phyloP scores from a whole-genome alignment of 2,888 invertebrate genomes.

The Anaspis maculata region DNA sequence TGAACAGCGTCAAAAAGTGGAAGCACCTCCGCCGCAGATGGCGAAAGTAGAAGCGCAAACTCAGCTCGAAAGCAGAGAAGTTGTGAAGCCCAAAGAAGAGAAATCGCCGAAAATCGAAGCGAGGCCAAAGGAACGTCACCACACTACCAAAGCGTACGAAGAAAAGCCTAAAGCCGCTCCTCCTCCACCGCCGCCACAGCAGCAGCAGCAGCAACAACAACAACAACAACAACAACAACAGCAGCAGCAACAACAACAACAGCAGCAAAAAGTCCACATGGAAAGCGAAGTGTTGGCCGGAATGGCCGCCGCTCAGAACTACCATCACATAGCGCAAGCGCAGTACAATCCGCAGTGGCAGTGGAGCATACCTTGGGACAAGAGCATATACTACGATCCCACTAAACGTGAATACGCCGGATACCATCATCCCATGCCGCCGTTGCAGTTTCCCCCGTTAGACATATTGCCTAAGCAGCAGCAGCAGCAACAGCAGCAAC shows the following conservation, averaged over 20 bases:
- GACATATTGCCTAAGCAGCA: constrained; percentile 35
- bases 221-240: constrained; percentile 23
- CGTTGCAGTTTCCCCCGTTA: constrained; percentile 33
- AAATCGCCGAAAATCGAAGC: constrained; percentile 6
- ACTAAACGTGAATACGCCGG: constrained; percentile 36
- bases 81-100: constrained; percentile 6
- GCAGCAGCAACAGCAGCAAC: constrained; percentile 14
- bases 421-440: constrained; percentile 32
- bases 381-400: constrained; percentile 50
- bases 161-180: too few relatives aligned
- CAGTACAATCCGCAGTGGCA: constrained; percentile 61
- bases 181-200: too few relatives aligned
- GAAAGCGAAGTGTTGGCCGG: too few relatives aligned
- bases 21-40: too few relatives aligned
- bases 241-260: constrained; percentile 12
- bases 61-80: too few relatives aligned
- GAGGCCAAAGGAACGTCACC: too few relatives aligned
- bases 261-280: too few relatives aligned
- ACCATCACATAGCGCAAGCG: constrained; percentile 50
- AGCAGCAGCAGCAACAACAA: constrained; percentile 14
- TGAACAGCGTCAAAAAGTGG: too few relatives aligned
- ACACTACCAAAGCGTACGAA: too few relatives aligned
- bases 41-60: too few relatives aligned
- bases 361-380: constrained; percentile 54
- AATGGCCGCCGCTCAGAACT: constrained; percentile 55